Evolutionary conservation across 2,888 invertebrate genomes (phyloP).

Genomic region (Onchidella celtica): DNA sequence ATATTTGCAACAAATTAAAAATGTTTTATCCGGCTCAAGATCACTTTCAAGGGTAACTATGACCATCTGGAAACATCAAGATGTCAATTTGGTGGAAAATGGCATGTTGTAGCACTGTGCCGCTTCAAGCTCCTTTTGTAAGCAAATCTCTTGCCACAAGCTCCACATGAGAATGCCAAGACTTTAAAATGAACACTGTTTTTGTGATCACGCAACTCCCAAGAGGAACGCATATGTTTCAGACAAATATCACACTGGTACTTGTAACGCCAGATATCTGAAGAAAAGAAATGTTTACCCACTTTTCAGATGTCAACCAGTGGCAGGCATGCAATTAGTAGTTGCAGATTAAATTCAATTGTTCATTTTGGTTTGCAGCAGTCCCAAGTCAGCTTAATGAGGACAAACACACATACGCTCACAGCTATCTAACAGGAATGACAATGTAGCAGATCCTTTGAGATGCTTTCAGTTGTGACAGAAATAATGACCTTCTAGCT

Average conservation of each 20-base stretch:
- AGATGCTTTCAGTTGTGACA: too few relatives aligned
- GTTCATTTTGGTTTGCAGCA: too few relatives aligned
- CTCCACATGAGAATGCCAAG: slow-evolving; percentile 43
- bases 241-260: slow-evolving; percentile 48
- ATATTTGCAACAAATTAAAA: too few relatives aligned
- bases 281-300: slow-evolving; percentile 39
- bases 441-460: too few relatives aligned
- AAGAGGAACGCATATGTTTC: slow-evolving; percentile 42
- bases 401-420: too few relatives aligned
- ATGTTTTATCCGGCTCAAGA: too few relatives aligned
- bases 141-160: slow-evolving; percentile 45
- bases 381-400: too few relatives aligned
- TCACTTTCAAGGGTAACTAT: too few relatives aligned
- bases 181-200: slow-evolving; percentile 49
- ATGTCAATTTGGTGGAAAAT: too few relatives aligned
- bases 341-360: not conserved
- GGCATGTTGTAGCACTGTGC: slow-evolving; percentile 19
- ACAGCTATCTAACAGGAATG: too few relatives aligned
- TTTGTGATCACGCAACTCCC: slow-evolving; percentile 49
- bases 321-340: slow-evolving; percentile 18
- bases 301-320: slow-evolving; percentile 9
- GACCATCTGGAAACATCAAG: too few relatives aligned
- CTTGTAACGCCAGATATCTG: slow-evolving; percentile 49
- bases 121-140: slow-evolving; percentile 46
- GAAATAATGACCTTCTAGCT: too few relatives aligned